Base-by-base conservation (phyloP, 2,888 invertebrate genomes). In the Gisinianus flammeolus region DNA sequence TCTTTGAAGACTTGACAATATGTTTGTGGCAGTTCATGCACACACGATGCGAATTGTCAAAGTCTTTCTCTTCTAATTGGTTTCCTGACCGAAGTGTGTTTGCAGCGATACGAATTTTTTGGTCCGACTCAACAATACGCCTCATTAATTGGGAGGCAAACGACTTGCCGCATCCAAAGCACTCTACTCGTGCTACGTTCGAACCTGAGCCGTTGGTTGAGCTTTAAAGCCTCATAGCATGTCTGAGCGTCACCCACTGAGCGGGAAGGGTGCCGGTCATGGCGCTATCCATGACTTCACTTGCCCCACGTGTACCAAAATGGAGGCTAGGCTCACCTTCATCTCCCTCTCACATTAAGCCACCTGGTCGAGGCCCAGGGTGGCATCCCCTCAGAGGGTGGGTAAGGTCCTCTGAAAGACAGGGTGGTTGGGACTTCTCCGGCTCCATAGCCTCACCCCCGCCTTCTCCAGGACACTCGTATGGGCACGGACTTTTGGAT, bases 371-470 rank as follows among this genome's bases (percentile, higher is more conserved):
- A 56, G 28, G 72, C 72, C 6, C 52, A 2, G 58, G n/a, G 5
- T 67, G 30, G 31, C 56, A 2, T 67, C 72, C 52, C 4, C 56
- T 28, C n/a, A 22, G 22, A 35, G 54, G 24, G 54, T 44, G 30
- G 72, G 72, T 72, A 5, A 58, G 10, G 72, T 22, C 10, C 72
- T 52, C 56, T 22, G 19, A 22, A 56, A 22, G 56, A n/a, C 56
- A 12, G 22, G n/a, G 4, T n/a, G 19, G 56, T 12, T 56, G 5
- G 16, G 56, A 6, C 56, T 56, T 4, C 4, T n/a, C 4, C 56
- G 16, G 56, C 4, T 56, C 56, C 16, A 56, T 56, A 12, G 56
- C 56, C 4, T 12, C 56, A 56, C 56, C 56, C 56, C 56, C 56
- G 56, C 16, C 16, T 12, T 12, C 56, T 12, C 56, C 4, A 6